Percentiles rank a stretch among this genome's conserved stretches.
Evolutionary conservation across 2,113 vertebrate species (phyloP).

Genomic region (Vidua chalybeata): DNA sequence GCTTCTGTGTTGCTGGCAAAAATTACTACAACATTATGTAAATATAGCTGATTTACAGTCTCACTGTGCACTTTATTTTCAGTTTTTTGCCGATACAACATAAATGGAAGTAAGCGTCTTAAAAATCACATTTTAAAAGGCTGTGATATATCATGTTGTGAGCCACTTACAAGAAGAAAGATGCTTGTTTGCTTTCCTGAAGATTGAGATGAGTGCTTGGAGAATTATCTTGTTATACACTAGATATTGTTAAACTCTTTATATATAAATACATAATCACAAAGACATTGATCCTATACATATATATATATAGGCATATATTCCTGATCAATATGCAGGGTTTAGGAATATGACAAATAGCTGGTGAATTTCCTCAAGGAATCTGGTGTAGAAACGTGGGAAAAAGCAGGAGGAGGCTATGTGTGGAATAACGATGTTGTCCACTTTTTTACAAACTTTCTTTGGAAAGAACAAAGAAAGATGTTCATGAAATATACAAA

Average conservation of each 20-base stretch:
- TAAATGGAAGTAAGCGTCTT: not conserved
- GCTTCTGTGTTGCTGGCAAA: not conserved
- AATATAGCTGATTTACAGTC: not conserved
- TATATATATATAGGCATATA: not conserved
- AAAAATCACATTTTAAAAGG: not conserved
- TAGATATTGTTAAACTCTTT: not conserved
- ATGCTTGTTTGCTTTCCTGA: not conserved
- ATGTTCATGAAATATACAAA: too few relatives aligned
- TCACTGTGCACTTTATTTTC: not conserved
- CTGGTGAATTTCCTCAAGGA: not conserved
- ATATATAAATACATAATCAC: not conserved
- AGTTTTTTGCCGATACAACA: not conserved
- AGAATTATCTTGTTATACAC: not conserved
- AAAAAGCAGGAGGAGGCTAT: not conserved
- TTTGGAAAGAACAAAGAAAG: not conserved
- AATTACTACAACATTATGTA: not conserved
- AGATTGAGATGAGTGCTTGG: not conserved
- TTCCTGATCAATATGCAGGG: not conserved
- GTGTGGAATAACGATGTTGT: not conserved
- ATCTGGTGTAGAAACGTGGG: not conserved
- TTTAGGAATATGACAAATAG: not conserved
- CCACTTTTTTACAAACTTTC: not conserved
- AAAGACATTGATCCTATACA: not conserved
- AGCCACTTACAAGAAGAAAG: not conserved
- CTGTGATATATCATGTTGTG: not conserved